A percentile compares a stretch with the other conserved stretches of the same genome.
Evolutionary conservation across 2,113 vertebrate genomes (phyloP).

Genomic region (Polyodon spathula): DNA sequence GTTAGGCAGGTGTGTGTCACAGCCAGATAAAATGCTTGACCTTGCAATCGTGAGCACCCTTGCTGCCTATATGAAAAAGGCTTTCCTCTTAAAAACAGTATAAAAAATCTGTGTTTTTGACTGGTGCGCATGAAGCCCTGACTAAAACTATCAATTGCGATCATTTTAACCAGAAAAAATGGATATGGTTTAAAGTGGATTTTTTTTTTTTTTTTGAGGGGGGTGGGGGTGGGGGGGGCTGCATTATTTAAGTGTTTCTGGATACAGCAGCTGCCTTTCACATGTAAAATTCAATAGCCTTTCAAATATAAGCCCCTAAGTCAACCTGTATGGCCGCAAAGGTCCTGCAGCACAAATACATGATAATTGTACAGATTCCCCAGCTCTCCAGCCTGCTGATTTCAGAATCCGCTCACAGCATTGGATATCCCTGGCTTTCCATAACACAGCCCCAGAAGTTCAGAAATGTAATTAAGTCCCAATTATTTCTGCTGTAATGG

Average conservation of each 20-base stretch:
- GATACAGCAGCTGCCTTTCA: slow-evolving; percentile 56
- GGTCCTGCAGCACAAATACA: slow-evolving; percentile 49
- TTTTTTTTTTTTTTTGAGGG: no score
- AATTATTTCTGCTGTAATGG: slow-evolving; percentile 10
- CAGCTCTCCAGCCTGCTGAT: slow-evolving; percentile 48
- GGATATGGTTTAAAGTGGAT: not conserved
- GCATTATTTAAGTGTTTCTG: slow-evolving; percentile 39
- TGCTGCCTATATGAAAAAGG: no score
- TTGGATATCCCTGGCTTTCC: not conserved
- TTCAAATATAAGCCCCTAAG: slow-evolving; percentile 51
- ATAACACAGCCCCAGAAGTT: not conserved
- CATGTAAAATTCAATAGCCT: slow-evolving; percentile 67
- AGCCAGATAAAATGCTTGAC: no score
- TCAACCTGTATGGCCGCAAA: slow-evolving; percentile 50
- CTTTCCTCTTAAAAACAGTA: no score
- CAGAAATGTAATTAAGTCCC: not conserved
- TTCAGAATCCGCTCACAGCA: slow-evolving; percentile 32
- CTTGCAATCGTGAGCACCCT: no score
- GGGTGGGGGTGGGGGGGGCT: not conserved
- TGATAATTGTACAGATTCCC: slow-evolving; percentile 51
- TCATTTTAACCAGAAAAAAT: no score
- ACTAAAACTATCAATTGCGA: no score
- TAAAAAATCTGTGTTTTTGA: no score
- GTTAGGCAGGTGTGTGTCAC: no score
- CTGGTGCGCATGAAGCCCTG: no score